These are phyloP conservation scores for Dryococelus australis DNA, from an alignment of 2,888 invertebrate genomes.

Conservation along the genomic window DNA sequence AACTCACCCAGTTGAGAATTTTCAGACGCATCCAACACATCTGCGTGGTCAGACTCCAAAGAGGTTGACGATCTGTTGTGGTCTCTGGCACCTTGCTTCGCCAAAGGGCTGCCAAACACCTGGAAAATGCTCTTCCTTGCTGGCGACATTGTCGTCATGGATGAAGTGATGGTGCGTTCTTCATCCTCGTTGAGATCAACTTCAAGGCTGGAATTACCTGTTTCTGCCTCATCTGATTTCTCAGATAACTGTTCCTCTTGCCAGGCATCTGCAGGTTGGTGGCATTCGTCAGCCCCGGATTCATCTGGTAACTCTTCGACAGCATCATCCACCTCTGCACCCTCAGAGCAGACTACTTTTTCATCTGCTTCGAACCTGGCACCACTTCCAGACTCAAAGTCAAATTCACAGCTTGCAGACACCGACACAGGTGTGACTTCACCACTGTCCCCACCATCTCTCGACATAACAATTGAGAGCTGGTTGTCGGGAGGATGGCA, in stretches of 20 bases:
- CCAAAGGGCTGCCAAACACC: constrained; percentile 29
- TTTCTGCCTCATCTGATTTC: constrained; percentile 27
- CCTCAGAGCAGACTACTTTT: not conserved
- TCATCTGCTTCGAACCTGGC: constrained; percentile 19
- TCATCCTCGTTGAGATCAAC: constrained; percentile 40
- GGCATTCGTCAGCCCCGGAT: constrained; percentile 24
- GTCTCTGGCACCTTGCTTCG: not conserved
- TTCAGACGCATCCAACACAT: not conserved
- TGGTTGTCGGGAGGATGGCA: not conserved
- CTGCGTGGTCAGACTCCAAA: not conserved
- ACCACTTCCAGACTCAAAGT: constrained; percentile 55
- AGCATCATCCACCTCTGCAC: constrained; percentile 27
- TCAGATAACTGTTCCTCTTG: constrained; percentile 5
- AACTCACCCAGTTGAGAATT: not conserved
- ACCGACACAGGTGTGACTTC: constrained; percentile 75
- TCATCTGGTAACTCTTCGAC: not conserved
- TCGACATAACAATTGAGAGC: not conserved
- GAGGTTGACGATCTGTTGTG: not conserved
- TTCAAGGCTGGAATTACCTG: constrained; percentile 20
- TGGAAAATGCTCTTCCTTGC: constrained; percentile 44
- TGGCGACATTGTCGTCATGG: constrained; percentile 44
- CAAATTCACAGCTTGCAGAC: constrained; percentile 64
- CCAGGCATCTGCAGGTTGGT: not conserved
- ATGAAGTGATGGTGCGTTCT: constrained; percentile 43
- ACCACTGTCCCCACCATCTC: constrained; percentile 60